Conservation (phyloP, 64 coral and sea anemone genomes). For the Montipora cactus region DNA sequence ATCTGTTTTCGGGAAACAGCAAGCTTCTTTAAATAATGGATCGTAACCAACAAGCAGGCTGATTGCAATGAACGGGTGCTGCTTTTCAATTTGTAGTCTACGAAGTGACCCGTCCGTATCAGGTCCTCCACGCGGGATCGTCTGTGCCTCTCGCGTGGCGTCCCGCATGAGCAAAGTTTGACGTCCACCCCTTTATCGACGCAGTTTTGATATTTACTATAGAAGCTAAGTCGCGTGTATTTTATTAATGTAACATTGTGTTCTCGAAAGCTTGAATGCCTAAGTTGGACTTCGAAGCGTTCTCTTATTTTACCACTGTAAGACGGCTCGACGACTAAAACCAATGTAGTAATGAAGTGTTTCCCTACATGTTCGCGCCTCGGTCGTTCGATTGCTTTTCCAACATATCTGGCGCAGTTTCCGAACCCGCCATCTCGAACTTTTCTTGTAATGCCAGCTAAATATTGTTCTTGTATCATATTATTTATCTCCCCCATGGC, state of each 20-base stretch:
- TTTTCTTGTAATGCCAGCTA: neutral
- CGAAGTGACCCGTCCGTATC: slow-evolving; percentile 62
- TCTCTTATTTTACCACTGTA: slow-evolving; percentile 71
- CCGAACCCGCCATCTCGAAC: slow-evolving; percentile 62
- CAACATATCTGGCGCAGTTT: slow-evolving; percentile 83
- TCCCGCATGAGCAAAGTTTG: slow-evolving; percentile 84
- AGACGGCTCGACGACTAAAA: slow-evolving; percentile 78
- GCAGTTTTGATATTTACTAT: slow-evolving; percentile 80
- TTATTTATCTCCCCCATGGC: slow-evolving; percentile 91
- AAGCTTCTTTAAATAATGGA: slow-evolving; percentile 43
- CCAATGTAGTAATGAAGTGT: slow-evolving; percentile 65
- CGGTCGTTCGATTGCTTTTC: slow-evolving; percentile 72
- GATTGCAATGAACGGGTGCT: slow-evolving; percentile 30
- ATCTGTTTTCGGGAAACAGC: slow-evolving; percentile 45
- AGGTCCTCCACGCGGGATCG: slow-evolving; percentile 26
- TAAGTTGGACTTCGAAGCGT: slow-evolving; percentile 88
- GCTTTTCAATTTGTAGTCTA: slow-evolving; percentile 46
- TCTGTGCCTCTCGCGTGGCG: neutral
- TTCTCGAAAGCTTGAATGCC: slow-evolving; percentile 64
- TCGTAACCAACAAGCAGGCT: slow-evolving; percentile 65
- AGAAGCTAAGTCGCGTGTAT: slow-evolving; percentile 79
- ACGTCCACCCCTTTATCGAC: slow-evolving; percentile 81
- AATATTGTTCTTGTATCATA: slow-evolving; percentile 81
- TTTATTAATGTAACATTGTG: slow-evolving; percentile 70
- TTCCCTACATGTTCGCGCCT: slow-evolving; percentile 69